Conservation (phyloP, 2,113 vertebrate species). For the Progne subis region DNA sequence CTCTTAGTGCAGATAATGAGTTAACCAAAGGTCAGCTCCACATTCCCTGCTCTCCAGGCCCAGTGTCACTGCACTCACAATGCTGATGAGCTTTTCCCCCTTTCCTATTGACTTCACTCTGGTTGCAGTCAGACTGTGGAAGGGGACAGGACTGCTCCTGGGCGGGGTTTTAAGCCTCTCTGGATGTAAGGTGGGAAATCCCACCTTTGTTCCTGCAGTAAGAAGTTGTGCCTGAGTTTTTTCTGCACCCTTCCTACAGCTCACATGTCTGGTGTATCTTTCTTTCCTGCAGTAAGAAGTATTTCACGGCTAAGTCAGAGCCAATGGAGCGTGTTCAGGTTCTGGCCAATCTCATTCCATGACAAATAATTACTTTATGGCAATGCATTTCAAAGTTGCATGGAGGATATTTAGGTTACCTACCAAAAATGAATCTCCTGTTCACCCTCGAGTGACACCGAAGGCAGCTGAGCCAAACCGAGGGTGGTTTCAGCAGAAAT, state of each 20-base stretch:
- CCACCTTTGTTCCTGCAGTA: neutral
- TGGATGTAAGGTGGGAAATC: neutral
- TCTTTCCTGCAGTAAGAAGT: conserved; percentile 39
- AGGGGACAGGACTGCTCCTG: neutral
- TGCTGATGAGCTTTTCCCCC: neutral
- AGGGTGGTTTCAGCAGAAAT: conserved; percentile 55
- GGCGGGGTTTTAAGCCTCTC: neutral
- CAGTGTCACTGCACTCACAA: neutral
- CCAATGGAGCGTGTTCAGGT: neutral
- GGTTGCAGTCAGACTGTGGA: neutral
- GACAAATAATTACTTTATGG: conserved; percentile 6
- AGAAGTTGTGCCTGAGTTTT: neutral
- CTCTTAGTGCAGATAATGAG: neutral
- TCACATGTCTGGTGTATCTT: neutral
- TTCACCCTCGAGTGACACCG: conserved; percentile 38
- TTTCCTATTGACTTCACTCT: neutral
- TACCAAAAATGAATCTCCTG: conserved; percentile 30
- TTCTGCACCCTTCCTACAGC: neutral
- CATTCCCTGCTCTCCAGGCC: neutral
- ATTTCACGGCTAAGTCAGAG: conserved; percentile 50
- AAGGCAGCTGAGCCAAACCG: conserved; percentile 48
- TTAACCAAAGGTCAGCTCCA: neutral
- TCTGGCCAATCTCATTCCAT: neutral
- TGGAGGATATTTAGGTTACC: conserved; percentile 13
- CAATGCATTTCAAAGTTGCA: neutral